phyloP scores from a whole-genome alignment of 2,113 vertebrate species.

The Rhea pennata region DNA sequence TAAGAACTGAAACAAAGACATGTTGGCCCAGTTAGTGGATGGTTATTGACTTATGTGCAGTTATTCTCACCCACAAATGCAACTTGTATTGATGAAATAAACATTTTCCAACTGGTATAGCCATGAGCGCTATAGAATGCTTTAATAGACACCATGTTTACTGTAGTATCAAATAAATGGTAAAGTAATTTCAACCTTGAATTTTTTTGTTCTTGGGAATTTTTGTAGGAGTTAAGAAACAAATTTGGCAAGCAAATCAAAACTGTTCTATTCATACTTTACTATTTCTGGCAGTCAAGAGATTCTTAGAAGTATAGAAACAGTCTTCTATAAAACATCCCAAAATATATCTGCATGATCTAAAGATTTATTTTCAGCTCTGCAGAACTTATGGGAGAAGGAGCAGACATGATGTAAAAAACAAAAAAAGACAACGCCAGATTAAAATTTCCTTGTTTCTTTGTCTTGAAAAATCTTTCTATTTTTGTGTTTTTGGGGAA shows the following conservation, averaged over 20 bases:
- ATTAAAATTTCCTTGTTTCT: not conserved
- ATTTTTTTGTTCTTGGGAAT: conserved; percentile 7
- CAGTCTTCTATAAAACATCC: conserved; percentile 27
- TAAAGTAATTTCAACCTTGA: conserved; percentile 27
- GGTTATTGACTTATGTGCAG: not conserved
- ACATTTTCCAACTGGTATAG: not conserved
- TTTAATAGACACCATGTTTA: conserved; percentile 14
- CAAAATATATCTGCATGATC: conserved; percentile 34
- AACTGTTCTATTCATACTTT: conserved; percentile 50
- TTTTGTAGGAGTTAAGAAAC: not conserved
- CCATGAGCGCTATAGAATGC: not conserved
- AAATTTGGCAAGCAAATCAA: conserved; percentile 48
- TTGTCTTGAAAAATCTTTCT: not conserved
- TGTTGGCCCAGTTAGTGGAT: not conserved
- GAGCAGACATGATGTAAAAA: not conserved
- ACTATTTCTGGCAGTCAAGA: conserved; percentile 30
- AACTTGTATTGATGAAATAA: not conserved
- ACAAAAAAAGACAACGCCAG: not conserved
- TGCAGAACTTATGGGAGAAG: not conserved
- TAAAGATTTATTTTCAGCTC: conserved; percentile 33
- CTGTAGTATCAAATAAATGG: not conserved
- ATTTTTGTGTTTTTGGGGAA: not conserved
- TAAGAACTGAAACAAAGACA: not conserved
- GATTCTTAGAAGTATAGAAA: conserved; percentile 41
- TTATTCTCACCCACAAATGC: not conserved